phyloP scores from a whole-genome alignment of 2,888 invertebrate genomes.

The Zaprionus obscuricornis region DNA sequence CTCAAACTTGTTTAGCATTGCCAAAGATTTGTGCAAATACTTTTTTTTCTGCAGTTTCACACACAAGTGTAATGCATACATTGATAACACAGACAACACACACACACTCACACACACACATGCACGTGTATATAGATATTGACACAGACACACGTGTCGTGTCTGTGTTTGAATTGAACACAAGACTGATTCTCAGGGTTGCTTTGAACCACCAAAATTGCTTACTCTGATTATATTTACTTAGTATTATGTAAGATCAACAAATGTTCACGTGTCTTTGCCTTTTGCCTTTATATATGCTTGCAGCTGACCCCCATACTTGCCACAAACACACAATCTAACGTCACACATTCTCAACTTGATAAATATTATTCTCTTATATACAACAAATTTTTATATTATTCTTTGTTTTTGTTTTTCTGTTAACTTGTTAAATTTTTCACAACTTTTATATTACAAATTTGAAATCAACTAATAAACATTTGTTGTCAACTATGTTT shows the following conservation, averaged over 20 bases:
- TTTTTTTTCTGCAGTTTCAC: constrained; percentile 1
- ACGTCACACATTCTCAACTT: too few species aligned
- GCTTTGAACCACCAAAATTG: not conserved
- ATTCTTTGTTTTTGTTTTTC: too few species aligned
- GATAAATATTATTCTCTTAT: too few species aligned
- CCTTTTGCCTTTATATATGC: too few species aligned
- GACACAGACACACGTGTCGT: constrained; percentile 45
- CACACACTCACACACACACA: too few species aligned
- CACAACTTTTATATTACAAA: too few species aligned
- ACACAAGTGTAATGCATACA: constrained; percentile 19
- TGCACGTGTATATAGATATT: too few species aligned
- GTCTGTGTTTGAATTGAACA: constrained; percentile 25
- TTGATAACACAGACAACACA: constrained; percentile 1
- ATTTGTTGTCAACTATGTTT: too few species aligned
- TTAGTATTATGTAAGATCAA: constrained; percentile 14
- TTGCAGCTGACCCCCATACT: constrained; percentile 5
- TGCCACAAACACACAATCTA: too few species aligned
- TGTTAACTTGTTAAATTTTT: too few species aligned
- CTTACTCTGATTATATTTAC: constrained; percentile 50
- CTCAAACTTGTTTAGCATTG: not conserved
- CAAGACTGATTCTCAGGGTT: constrained; percentile 10
- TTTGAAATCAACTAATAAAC: too few species aligned
- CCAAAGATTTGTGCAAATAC: constrained; percentile 29
- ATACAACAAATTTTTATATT: too few species aligned
- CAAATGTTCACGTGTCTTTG: constrained; percentile 36